Evolutionary conservation across 2,113 vertebrate genomes (phyloP).

Genomic region (Oplegnathus fasciatus): DNA sequence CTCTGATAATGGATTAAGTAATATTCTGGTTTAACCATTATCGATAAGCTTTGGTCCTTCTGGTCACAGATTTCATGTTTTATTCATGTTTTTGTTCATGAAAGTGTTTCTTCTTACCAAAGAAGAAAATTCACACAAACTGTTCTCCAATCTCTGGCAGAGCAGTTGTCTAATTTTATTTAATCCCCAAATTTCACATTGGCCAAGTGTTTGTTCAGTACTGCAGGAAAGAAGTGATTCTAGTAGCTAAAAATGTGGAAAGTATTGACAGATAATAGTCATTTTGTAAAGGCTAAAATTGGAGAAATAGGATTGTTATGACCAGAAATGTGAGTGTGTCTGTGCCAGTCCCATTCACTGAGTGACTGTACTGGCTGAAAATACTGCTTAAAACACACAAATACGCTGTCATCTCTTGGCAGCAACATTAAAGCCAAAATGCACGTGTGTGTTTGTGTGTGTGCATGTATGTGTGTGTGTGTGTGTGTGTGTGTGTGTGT

Average conservation of each 20-base stretch:
- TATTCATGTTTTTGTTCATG: not conserved
- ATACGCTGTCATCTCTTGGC: conserved; percentile 47
- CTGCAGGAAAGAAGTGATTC: not conserved
- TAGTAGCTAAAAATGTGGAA: not conserved
- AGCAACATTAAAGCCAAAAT: conserved; percentile 32
- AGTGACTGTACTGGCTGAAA: conserved; percentile 9
- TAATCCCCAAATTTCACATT: too few relatives aligned
- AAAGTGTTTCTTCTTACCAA: not conserved
- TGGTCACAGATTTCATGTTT: not conserved
- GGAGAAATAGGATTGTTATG: not conserved
- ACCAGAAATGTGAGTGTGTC: not conserved
- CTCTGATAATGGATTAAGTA: not conserved
- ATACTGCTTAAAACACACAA: conserved; percentile 30
- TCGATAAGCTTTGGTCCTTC: not conserved
- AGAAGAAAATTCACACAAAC: not conserved
- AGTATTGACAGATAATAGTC: not conserved
- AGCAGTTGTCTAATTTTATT: too few relatives aligned
- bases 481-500: conserved; percentile 3
- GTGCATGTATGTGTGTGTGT: too few relatives aligned
- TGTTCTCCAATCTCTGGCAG: not conserved
- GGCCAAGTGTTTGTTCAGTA: too few relatives aligned
- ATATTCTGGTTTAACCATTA: not conserved
- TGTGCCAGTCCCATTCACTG: not conserved
- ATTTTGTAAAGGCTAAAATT: not conserved
- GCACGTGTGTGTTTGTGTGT: too few relatives aligned